Percentiles rank a stretch among this genome's conserved stretches.
These are phyloP conservation scores for Leptoteleia sp. DNA, from an alignment of 1,140 invertebrate species.

Conservation along the genomic window DNA sequence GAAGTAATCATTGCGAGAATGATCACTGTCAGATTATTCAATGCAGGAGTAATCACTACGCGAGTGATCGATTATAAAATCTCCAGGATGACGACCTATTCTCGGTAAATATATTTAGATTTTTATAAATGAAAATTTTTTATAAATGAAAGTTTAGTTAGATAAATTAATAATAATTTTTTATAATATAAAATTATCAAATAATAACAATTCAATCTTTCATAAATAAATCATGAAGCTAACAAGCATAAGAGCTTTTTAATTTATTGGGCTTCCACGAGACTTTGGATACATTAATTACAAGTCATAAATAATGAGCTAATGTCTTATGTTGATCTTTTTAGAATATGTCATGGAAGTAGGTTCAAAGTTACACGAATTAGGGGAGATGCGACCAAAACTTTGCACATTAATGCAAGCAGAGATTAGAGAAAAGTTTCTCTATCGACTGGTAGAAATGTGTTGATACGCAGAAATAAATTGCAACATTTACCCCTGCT, in stretches of 20 bases:
- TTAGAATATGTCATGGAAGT: slow-evolving; percentile 62
- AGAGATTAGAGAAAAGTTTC: slow-evolving; percentile 63
- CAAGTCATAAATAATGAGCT: slow-evolving; percentile 55
- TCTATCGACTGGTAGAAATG: slow-evolving; percentile 54
- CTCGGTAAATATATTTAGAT: no score
- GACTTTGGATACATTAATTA: slow-evolving; percentile 51
- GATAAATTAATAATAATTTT: no score
- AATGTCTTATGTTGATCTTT: slow-evolving; percentile 60
- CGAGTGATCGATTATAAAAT: no score
- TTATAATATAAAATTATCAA: no score
- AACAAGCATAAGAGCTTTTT: slow-evolving; percentile 44
- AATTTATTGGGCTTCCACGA: slow-evolving; percentile 42
- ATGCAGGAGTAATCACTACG: no score
- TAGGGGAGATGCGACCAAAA: slow-evolving; percentile 47
- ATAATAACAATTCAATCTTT: slow-evolving; percentile 13
- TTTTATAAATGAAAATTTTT: no score
- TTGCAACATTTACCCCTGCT: slow-evolving; percentile 24
- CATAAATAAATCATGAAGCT: slow-evolving; percentile 24
- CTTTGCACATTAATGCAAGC: slow-evolving; percentile 59
- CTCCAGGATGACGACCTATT: no score
- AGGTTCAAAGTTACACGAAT: slow-evolving; percentile 63
- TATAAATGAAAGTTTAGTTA: no score
- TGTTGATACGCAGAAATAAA: slow-evolving; percentile 58
- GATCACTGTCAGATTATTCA: no score
- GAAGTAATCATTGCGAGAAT: no score